Percentiles rank a stretch among this genome's conserved stretches.
Conservation (phyloP, 53 echinoderm and acorn worm species). For the Zoroaster sp. region DNA sequence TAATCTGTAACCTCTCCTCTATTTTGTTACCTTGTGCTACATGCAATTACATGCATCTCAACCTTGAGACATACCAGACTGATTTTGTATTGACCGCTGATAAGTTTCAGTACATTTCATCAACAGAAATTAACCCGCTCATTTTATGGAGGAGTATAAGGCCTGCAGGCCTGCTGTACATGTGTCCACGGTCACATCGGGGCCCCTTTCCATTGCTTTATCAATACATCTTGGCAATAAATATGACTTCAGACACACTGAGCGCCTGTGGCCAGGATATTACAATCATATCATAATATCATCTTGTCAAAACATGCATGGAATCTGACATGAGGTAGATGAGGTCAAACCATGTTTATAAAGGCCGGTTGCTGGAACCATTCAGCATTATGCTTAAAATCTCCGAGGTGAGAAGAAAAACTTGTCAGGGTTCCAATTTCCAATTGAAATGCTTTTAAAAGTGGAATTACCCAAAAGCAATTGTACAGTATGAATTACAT, state of each 20-base stretch:
- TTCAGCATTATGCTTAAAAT: background rate
- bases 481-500: background rate
- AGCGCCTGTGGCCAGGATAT: background rate
- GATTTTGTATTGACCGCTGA: too few species aligned
- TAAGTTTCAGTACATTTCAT: too few species aligned
- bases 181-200: background rate
- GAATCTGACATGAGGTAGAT: background rate
- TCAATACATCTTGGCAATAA: background rate
- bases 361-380: background rate
- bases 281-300: background rate
- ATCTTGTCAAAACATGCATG: background rate
- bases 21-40: too few species aligned
- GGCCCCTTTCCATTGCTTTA: background rate
- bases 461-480: background rate
- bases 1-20: too few species aligned
- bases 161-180: background rate
- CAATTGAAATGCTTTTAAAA: background rate
- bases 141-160: too few species aligned
- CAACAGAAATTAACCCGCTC: too few species aligned
- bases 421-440: background rate
- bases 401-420: background rate
- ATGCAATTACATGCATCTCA: too few species aligned
- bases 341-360: background rate
- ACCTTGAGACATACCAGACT: too few species aligned
- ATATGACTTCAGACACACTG: background rate